Conservation (phyloP, 2,888 invertebrate genomes). For the Erebia ligea region DNA sequence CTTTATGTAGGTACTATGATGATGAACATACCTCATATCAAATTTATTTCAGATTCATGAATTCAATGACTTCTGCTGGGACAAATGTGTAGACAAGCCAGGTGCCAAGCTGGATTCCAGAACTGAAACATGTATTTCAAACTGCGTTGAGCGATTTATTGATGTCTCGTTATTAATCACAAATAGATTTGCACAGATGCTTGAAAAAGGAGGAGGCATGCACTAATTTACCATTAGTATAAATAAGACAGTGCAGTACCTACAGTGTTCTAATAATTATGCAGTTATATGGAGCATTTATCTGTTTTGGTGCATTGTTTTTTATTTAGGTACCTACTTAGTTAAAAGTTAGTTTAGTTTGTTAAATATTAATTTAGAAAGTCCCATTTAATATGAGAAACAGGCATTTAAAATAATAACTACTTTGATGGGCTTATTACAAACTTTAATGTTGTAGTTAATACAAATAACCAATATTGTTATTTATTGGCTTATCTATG, state of each 20-base stretch:
- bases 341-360: background rate
- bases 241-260: background rate
- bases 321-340: background rate
- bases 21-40: too few species aligned
- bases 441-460: too few species aligned
- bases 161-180: constrained; percentile 95
- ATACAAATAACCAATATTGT: too few species aligned
- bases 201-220: constrained; percentile 89
- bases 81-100: constrained; percentile 96
- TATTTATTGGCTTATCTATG: too few species aligned
- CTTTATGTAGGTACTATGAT: too few species aligned
- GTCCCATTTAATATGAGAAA: too few species aligned
- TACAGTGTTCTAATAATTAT: background rate
- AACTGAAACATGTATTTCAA: constrained; percentile 94
- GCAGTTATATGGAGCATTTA: background rate
- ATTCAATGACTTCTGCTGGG: constrained; percentile 98
- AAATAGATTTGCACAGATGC: constrained; percentile 92
- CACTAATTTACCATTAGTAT: constrained; percentile 50
- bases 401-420: too few species aligned
- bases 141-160: constrained; percentile 97
- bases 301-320: background rate
- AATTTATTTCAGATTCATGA: constrained; percentile 90
- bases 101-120: constrained; percentile 92
- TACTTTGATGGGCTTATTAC: too few species aligned
- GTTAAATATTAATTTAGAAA: background rate